Evolutionary conservation across 2,797 vertebrate species (phyloP).

Genomic region (Cirrhinus mrigala): DNA sequence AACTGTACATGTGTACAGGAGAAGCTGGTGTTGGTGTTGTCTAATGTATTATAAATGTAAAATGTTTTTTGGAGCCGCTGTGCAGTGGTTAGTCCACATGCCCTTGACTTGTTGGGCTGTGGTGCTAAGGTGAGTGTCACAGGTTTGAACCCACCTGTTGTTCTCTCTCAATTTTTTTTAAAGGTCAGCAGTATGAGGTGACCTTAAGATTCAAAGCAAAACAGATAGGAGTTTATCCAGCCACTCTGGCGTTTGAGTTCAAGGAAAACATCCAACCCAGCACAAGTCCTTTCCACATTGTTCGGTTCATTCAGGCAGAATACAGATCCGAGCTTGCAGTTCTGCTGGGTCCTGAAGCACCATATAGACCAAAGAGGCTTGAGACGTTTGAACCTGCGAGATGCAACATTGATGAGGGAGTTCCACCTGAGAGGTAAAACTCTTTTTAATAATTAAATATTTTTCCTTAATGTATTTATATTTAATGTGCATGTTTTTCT

Average conservation of each 20-base stretch:
- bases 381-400: constrained; percentile 1
- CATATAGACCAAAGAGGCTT: constrained; percentile 63
- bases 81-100: not conserved
- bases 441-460: not conserved
- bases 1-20: constrained; percentile 68
- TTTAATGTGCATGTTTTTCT: not conserved
- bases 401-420: constrained; percentile 76
- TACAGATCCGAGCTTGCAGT: constrained; percentile 76
- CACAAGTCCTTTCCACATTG: constrained; percentile 79
- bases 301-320: constrained; percentile 79
- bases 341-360: constrained; percentile 75
- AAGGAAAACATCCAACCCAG: constrained; percentile 62
- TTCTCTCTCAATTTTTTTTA: not conserved
- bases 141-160: not conserved
- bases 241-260: constrained; percentile 83
- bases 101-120: not conserved
- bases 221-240: constrained; percentile 78
- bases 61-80: not conserved
- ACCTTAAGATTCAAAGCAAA: constrained; percentile 71
- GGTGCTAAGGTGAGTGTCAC: not conserved
- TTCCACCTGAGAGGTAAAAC: constrained; percentile 62
- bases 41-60: not conserved
- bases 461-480: not conserved
- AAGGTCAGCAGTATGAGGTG: constrained; percentile 80
- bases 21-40: not conserved